These are phyloP conservation scores for Muschampia plurimacula DNA, from an alignment of 2,888 invertebrate genomes.

Conservation along the genomic window DNA sequence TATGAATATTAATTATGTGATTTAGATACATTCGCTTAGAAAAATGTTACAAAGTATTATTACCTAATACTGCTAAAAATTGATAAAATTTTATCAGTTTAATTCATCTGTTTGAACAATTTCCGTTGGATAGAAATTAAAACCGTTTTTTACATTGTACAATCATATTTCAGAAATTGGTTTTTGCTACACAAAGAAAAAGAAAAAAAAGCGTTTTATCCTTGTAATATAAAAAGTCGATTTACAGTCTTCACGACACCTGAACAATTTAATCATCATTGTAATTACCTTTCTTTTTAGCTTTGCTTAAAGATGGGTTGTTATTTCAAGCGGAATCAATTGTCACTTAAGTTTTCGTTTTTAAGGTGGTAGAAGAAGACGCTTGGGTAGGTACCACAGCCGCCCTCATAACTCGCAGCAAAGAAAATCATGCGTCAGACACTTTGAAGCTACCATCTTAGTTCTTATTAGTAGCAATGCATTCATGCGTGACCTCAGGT, in stretches of 20 bases:
- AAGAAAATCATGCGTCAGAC: too few relatives aligned
- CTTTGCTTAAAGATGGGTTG: constrained; percentile 18
- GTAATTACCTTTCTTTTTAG: constrained; percentile 34
- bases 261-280: constrained; percentile 30
- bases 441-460: too few relatives aligned
- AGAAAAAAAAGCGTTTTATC: constrained; percentile 8
- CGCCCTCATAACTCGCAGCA: too few relatives aligned
- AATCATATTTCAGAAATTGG: neutral
- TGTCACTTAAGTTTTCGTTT: neutral
- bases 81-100: neutral
- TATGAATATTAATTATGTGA: too few relatives aligned
- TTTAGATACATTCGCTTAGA: too few relatives aligned
- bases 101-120: neutral
- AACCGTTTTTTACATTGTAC: neutral
- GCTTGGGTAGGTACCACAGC: too few relatives aligned
- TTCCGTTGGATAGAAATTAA: neutral
- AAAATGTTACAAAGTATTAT: too few relatives aligned
- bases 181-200: neutral
- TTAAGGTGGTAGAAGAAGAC: too few relatives aligned
- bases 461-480: too few relatives aligned
- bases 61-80: too few relatives aligned
- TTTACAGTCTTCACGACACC: constrained; percentile 28
- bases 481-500: too few relatives aligned
- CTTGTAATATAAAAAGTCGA: constrained; percentile 17
- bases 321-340: constrained; percentile 1